A percentile compares a stretch with the other conserved stretches of the same genome.
Conservation (phyloP, 2,113 vertebrate species). For the Heptranchias perlo region DNA sequence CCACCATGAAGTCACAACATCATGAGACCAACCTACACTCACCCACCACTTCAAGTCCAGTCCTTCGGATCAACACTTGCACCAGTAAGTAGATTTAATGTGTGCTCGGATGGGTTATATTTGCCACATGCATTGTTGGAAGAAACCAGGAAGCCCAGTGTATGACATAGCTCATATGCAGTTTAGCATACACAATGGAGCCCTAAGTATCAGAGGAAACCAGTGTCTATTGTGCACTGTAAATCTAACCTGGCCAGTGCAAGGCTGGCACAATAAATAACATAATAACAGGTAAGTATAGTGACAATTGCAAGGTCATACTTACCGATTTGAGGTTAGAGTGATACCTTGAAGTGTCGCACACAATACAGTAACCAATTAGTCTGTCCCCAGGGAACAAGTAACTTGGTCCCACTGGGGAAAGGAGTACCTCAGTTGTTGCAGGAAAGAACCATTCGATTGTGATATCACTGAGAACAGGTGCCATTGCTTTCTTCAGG, state of each 20-base stretch:
- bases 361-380: conserved; percentile 76
- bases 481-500: conserved; percentile 84
- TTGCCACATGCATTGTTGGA: not conserved
- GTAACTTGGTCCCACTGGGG: conserved; percentile 70
- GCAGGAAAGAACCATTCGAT: conserved; percentile 92
- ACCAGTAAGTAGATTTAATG: not conserved
- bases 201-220: not conserved
- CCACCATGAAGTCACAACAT: no score
- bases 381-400: conserved; percentile 86
- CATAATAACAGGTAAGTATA: not conserved
- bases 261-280: not conserved
- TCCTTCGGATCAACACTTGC: not conserved
- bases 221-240: not conserved
- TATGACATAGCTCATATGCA: not conserved
- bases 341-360: conserved; percentile 72
- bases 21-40: not conserved
- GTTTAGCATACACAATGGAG: not conserved
- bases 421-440: conserved; percentile 80
- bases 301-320: conserved; percentile 32
- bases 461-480: conserved; percentile 78
- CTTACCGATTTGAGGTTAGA: conserved; percentile 76
- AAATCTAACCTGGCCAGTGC: not conserved
- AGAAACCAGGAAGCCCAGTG: no score
- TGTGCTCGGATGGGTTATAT: not conserved
- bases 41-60: not conserved